Evolutionary conservation across 2,113 vertebrate species (phyloP).

Genomic region (Lonchura striata): DNA sequence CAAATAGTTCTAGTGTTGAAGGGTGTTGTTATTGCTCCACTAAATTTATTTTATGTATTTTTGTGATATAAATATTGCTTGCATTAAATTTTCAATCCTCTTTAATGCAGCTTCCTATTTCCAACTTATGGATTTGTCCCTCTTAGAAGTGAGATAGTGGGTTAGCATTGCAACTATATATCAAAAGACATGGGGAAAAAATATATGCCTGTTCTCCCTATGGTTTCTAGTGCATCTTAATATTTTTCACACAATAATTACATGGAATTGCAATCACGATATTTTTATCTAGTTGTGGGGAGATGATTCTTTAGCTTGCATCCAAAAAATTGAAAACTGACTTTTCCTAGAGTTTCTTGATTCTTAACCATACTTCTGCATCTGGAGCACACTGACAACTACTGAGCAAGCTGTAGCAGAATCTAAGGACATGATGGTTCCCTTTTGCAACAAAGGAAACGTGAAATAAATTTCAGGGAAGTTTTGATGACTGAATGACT

Average conservation of each 20-base stretch:
- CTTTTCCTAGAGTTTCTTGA: neutral
- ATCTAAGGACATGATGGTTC: neutral
- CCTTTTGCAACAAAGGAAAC: neutral
- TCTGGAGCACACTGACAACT: neutral
- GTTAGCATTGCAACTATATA: neutral
- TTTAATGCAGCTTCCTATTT: neutral
- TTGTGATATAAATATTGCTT: neutral
- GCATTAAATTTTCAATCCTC: neutral
- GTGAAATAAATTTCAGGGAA: neutral
- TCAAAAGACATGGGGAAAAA: neutral
- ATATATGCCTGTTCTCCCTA: neutral
- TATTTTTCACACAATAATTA: neutral
- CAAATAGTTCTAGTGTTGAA: neutral
- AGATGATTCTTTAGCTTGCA: neutral
- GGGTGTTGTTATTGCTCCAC: neutral
- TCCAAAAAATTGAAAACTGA: neutral
- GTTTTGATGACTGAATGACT: neutral
- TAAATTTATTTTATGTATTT: neutral
- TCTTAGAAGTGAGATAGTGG: neutral
- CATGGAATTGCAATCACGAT: neutral
- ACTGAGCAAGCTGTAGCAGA: neutral
- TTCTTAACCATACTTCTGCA: neutral
- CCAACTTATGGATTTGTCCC: neutral
- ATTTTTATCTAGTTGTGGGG: neutral
- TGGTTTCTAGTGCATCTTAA: fast-evolving